Percentiles rank a stretch among this genome's conserved stretches.
phyloP scores from a whole-genome alignment of 2,113 vertebrate genomes.

The Mesocricetus auratus region DNA sequence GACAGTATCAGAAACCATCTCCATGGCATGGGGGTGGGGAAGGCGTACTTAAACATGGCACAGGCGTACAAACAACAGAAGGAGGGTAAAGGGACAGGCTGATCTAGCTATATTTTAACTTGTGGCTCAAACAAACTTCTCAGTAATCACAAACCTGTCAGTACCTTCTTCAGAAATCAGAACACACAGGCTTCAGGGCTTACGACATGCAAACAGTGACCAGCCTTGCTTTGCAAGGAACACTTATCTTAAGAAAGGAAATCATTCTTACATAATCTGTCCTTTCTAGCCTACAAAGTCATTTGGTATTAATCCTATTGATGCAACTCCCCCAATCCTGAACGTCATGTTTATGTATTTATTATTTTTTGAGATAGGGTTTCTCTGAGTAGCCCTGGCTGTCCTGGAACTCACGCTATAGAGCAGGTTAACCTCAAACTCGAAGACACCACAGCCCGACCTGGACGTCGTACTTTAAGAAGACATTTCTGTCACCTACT shows the following conservation, averaged over 20 bases:
- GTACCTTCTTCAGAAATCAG: conserved; percentile 1
- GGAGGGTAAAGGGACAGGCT: neutral
- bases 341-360: neutral
- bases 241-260: neutral
- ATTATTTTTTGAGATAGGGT: neutral
- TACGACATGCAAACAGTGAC: neutral
- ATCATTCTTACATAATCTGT: neutral
- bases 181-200: conserved; percentile 8
- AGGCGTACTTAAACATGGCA: conserved; percentile 23
- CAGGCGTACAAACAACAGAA: neutral
- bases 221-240: neutral
- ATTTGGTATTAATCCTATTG: conserved; percentile 30
- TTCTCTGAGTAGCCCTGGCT: neutral
- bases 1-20: neutral
- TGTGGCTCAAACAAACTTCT: conserved; percentile 22
- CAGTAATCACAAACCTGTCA: neutral
- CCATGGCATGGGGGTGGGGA: neutral
- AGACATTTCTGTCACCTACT: neutral
- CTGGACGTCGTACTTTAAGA: conserved; percentile 9
- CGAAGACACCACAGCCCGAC: neutral
- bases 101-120: neutral
- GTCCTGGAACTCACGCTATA: neutral
- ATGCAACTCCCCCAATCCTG: neutral
- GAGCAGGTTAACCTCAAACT: neutral
- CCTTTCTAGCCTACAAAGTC: conserved; percentile 25